These are phyloP conservation scores for Notarius lentiginosus DNA, from an alignment of 2,113 vertebrate species.

Conservation along the genomic window DNA sequence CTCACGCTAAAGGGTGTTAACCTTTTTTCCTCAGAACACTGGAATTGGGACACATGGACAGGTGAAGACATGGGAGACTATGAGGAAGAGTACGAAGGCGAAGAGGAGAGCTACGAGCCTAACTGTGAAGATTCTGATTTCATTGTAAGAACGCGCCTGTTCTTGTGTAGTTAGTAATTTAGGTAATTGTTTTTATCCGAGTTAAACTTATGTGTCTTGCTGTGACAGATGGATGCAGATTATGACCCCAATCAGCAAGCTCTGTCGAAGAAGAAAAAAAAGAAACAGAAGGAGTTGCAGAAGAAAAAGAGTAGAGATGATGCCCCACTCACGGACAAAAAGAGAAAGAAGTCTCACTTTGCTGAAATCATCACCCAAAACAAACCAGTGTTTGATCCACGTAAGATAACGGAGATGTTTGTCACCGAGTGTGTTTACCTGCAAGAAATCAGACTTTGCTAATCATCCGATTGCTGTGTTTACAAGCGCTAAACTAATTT, in stretches of 20 bases:
- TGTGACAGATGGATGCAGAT: conserved; percentile 85
- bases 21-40: conserved; percentile 70
- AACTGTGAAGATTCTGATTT: conserved; percentile 85
- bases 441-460: not conserved
- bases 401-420: conserved; percentile 63
- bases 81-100: conserved; percentile 34
- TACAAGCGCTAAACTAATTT: not conserved
- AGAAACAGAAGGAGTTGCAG: conserved; percentile 61
- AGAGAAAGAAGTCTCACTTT: conserved; percentile 79
- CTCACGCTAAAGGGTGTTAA: no score
- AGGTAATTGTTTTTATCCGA: not conserved
- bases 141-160: conserved; percentile 65
- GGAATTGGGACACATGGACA: conserved; percentile 88
- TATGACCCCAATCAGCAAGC: conserved; percentile 75
- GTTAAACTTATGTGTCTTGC: not conserved
- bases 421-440: not conserved
- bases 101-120: conserved; percentile 47
- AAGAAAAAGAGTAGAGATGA: conserved; percentile 68
- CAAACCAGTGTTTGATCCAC: conserved; percentile 81
- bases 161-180: no score
- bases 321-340: conserved; percentile 74
- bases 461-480: not conserved
- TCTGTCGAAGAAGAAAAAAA: conserved; percentile 68
- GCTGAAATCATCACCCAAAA: conserved; percentile 69
- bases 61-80: conserved; percentile 62